Evolutionary conservation across 2,888 invertebrate genomes (phyloP), one percentile per base, ranked within the genome.

Genomic region (Camptogramma bilineatum): DNA sequence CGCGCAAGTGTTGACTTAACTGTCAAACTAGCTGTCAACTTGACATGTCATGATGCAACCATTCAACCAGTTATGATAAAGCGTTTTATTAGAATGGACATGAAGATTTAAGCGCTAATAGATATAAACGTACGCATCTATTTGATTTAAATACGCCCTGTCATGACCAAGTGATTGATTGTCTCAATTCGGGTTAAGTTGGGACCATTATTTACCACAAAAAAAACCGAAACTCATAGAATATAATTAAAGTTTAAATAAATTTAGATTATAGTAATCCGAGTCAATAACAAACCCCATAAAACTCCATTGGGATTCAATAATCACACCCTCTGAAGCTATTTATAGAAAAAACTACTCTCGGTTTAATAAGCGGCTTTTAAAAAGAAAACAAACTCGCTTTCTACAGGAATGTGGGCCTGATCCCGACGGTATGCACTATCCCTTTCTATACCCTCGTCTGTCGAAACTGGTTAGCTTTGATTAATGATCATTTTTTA

Each of bases 401-500:
- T 90, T 90, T 90, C 86, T 71, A 73, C 74, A 68, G 81, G 87
- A 87, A 89, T 85, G 81, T 74, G 73, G 76, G 72, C 66, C 76
- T 77, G 81, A 80, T 83, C 87, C 85, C 80, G 67, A 58, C 79
- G 85, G 90, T 87, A 90, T 90, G 84, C 75, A 83, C 86, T 85
- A 73, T 90, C 87, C 82, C 86, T 86, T 82, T 90, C 84, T 76
- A 74, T 63, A 64, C 65, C 10, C 76, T 69, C 68, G 70, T 70
- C 72, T 75, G 76, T 76, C 67, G 72, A 76, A 86, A 87, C 88
- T 84, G 82, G 90, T 90, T 90, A 85, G 71, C 73, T 79, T 84
- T 90, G 91, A 91, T 90, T 88, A 89, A 91, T 89, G 82, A 74
- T 69, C 77, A 78, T 85, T 84, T 82, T 84, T 80, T 73, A 76